A percentile compares a stretch with the other conserved stretches of the same genome.
phyloP scores from a whole-genome alignment of 2,888 invertebrate species.

The Sussaba pulchella region DNA sequence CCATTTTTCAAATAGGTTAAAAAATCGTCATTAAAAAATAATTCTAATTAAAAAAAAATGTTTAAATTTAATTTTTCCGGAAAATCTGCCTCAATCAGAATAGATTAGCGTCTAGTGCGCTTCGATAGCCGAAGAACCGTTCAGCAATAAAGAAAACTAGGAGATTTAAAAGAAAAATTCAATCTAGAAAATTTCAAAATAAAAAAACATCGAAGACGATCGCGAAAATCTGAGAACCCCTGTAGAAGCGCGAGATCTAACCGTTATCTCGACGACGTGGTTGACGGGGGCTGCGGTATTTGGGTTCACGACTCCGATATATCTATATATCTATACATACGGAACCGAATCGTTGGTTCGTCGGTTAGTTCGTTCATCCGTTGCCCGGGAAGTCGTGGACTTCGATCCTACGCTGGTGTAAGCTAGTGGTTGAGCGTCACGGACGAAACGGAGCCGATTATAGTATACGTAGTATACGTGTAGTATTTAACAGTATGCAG shows the following conservation, averaged over 20 bases:
- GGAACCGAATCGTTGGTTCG: constrained; percentile 59
- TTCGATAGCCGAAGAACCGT: no score
- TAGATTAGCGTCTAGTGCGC: no score
- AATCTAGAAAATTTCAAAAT: constrained; percentile 8
- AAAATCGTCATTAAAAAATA: no score
- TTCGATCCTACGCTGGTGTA: constrained; percentile 60
- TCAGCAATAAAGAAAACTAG: neutral
- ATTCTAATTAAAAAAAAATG: no score
- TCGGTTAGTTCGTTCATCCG: constrained; percentile 37
- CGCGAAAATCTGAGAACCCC: constrained; percentile 60
- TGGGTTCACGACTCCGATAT: constrained; percentile 65
- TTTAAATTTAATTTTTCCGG: no score
- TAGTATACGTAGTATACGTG: constrained; percentile 40
- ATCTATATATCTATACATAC: constrained; percentile 32
- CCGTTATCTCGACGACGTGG: constrained; percentile 67
- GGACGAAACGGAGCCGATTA: constrained; percentile 47
- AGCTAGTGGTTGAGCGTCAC: constrained; percentile 42
- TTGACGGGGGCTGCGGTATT: constrained; percentile 58
- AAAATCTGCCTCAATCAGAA: no score
- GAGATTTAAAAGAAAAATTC: neutral
- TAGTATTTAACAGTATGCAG: constrained; percentile 54
- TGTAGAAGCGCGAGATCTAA: constrained; percentile 61
- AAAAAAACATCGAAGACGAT: neutral
- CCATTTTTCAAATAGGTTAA: no score
- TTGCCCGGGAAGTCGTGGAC: constrained; percentile 66